phyloP scores from a whole-genome alignment of 2,888 invertebrate genomes.

The Lapara coniferarum region DNA sequence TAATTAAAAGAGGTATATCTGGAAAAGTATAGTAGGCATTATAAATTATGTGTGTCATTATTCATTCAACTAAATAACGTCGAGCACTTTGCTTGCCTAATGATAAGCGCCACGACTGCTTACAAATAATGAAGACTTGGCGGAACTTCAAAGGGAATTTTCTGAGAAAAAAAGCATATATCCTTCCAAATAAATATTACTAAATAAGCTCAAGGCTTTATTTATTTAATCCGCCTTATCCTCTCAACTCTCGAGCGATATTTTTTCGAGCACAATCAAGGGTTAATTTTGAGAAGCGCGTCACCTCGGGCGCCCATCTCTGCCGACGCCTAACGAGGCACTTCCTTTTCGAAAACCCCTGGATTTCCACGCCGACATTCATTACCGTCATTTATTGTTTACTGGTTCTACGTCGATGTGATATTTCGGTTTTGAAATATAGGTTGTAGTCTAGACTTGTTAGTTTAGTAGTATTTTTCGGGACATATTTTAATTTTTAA shows the following conservation, averaged over 20 bases:
- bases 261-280: constrained; percentile 61
- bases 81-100: too few species aligned
- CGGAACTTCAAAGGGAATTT: too few species aligned
- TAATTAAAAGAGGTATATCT: too few species aligned
- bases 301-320: constrained; percentile 42
- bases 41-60: too few species aligned
- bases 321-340: constrained; percentile 50
- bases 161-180: too few species aligned
- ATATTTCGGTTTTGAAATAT: neutral
- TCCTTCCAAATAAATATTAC: too few species aligned
- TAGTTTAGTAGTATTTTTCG: too few species aligned
- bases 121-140: too few species aligned
- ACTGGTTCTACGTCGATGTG: neutral
- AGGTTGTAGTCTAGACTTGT: neutral
- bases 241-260: constrained; percentile 38
- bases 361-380: constrained; percentile 37
- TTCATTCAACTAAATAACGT: too few species aligned
- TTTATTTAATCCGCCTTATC: constrained; percentile 38
- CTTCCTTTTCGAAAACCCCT: constrained; percentile 53
- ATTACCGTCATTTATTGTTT: constrained; percentile 25
- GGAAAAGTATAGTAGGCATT: too few species aligned
- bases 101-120: too few species aligned
- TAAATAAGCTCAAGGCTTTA: neutral
- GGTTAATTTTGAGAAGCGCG: constrained; percentile 63
- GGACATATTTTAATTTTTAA: too few species aligned